Percentiles rank a stretch among this genome's conserved stretches.
Evolutionary conservation across 2,797 vertebrate species (phyloP).

Genomic region (Sarcoramphus papa): DNA sequence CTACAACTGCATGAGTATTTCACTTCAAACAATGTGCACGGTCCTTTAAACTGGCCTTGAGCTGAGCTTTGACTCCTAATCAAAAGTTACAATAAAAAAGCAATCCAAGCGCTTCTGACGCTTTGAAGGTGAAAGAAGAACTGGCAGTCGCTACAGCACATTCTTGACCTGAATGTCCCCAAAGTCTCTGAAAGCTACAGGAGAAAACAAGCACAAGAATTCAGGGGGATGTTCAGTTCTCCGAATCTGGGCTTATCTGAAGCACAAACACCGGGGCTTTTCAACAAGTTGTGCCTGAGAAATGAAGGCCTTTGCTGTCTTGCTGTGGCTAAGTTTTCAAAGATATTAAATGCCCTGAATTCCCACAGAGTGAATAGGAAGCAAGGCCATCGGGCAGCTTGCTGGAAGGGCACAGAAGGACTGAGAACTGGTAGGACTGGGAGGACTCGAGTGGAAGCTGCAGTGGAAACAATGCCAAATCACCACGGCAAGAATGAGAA

Average conservation of each 20-base stretch:
- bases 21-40: neutral
- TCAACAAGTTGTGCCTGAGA: neutral
- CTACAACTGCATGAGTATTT: neutral
- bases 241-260: neutral
- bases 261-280: neutral
- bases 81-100: neutral
- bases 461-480: neutral
- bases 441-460: neutral
- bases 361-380: neutral
- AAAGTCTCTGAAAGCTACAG: neutral
- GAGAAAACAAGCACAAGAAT: neutral
- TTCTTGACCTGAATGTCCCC: neutral
- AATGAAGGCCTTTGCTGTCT: neutral
- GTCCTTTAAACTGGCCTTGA: neutral
- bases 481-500: neutral
- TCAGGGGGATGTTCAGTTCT: neutral
- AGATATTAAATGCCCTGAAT: neutral
- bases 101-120: neutral
- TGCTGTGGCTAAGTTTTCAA: neutral
- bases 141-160: neutral
- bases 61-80: neutral
- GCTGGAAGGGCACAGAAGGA: neutral
- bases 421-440: neutral
- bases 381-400: accelerated
- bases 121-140: neutral